Base-by-base conservation (phyloP, 2,113 vertebrate species). In the Aspiorhynchus laticeps region DNA sequence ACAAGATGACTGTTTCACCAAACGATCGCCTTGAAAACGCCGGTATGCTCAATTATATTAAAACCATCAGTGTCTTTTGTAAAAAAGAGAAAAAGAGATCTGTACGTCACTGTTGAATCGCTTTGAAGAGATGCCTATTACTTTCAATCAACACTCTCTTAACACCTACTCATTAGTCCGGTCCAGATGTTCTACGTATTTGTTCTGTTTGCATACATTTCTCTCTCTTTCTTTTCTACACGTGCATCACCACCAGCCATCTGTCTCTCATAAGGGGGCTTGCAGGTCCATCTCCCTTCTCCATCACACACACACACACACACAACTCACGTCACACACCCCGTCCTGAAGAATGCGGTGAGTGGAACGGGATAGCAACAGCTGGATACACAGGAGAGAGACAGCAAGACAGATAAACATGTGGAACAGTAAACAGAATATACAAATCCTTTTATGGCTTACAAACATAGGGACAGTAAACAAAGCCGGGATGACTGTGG, bases 371-470 rank as follows among this genome's bases (percentile, higher is more conserved):
- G 73, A 79, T 56, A 83, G 38, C 61, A 75, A 48, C 61, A 84
- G 80, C 12, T n/a, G 69, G 84, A 71, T 84, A 83, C 71, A 73
- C 56, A 36, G 53, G 67, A 85, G 38, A 51, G 87, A 83, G 28
- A 61, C 56, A 38, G 80, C 82, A n/a, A 86, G 86, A 85, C 38
- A 89, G 69, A 83, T 71, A 21, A 75, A 83, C 83, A 86, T 84
- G 74, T 84, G 74, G 90, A 87, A 83, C 85, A 76, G 79, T 83
- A 87, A 89, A 88, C 83, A 87, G 78, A 87, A 74, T 71, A 43
- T 86, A 67, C 77, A 88, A 69, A 84, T 74, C 59, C 83, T 84
- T 74, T 84, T 84, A 86, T 53, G 77, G 53, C 69, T 76, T 36
- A 83, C 69, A 87, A 41, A 82, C 31, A 83, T 12, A 36, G 36